Conservation (phyloP, 2,888 invertebrate species). For the Brenthis daphne region DNA sequence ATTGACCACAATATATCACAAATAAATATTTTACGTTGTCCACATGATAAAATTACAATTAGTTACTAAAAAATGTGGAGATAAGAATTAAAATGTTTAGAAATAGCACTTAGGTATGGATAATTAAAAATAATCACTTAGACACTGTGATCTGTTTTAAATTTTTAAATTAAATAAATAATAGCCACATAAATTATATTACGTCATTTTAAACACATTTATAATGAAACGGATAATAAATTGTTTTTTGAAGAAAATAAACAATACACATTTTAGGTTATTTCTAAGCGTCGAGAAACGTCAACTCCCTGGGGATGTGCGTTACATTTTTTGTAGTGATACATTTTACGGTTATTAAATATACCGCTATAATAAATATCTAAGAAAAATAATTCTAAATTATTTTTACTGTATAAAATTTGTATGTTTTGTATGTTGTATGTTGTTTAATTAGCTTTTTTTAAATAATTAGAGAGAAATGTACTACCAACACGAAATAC, state of each 20-base stretch:
- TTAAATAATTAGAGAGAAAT: neutral
- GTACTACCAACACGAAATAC: constrained; percentile 12
- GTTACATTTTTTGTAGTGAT: constrained; percentile 8
- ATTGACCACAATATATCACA: constrained; percentile 3
- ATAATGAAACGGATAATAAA: neutral
- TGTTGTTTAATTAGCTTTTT: neutral
- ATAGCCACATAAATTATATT: neutral
- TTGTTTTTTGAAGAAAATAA: constrained; percentile 34
- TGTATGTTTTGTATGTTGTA: too few species aligned
- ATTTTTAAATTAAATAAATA: constrained; percentile 38
- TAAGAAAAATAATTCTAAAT: neutral
- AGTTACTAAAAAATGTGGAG: constrained; percentile 2
- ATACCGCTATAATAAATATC: neutral
- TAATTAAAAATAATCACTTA: neutral
- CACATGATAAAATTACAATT: neutral
- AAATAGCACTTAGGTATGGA: neutral
- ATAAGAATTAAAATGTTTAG: constrained; percentile 4
- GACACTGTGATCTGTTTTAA: neutral
- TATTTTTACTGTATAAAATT: neutral
- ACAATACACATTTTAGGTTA: constrained; percentile 43
- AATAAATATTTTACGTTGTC: neutral
- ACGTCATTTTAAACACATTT: neutral
- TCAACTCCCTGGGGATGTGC: constrained; percentile 43
- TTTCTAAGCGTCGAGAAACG: constrained; percentile 49
- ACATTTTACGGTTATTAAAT: constrained; percentile 32